These are phyloP conservation scores for Nemoura dubitans DNA, from an alignment of 2,888 invertebrate genomes.

Conservation along the genomic window DNA sequence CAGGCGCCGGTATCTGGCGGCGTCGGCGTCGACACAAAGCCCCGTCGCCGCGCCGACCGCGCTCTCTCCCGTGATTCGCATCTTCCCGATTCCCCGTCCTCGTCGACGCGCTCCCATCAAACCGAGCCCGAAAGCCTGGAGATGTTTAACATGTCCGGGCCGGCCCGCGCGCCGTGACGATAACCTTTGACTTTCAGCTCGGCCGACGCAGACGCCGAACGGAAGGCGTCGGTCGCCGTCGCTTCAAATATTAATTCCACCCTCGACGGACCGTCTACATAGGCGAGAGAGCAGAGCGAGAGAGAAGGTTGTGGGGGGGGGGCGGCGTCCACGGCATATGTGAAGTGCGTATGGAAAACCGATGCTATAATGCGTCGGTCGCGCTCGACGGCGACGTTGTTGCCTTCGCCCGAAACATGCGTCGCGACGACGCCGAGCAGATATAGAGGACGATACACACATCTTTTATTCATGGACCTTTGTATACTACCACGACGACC, in stretches of 20 bases:
- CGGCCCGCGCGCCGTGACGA: background rate
- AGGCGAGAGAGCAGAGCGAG: background rate
- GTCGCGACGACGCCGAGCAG: background rate
- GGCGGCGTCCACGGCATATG: background rate
- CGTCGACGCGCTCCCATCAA: background rate
- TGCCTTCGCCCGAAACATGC: background rate
- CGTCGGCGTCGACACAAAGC: background rate
- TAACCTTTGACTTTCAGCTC: constrained; percentile 7
- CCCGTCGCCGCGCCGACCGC: background rate
- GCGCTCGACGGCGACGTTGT: background rate
- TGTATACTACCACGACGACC: background rate
- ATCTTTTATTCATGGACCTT: background rate
- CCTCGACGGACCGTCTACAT: background rate
- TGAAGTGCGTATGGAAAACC: constrained; percentile 12
- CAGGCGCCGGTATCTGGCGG: background rate
- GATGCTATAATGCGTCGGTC: background rate
- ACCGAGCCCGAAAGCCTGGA: background rate
- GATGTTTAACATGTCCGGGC: constrained; percentile 3
- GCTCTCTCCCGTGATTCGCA: background rate
- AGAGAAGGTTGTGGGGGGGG: no score
- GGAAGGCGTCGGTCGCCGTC: background rate
- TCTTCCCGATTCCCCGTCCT: background rate
- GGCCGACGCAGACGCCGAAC: background rate
- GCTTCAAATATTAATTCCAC: background rate
- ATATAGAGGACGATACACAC: background rate